Evolutionary conservation across 2,888 invertebrate species (phyloP), one percentile per base, ranked within the genome.

Genomic region (Acanthacorydalis orientalis): DNA sequence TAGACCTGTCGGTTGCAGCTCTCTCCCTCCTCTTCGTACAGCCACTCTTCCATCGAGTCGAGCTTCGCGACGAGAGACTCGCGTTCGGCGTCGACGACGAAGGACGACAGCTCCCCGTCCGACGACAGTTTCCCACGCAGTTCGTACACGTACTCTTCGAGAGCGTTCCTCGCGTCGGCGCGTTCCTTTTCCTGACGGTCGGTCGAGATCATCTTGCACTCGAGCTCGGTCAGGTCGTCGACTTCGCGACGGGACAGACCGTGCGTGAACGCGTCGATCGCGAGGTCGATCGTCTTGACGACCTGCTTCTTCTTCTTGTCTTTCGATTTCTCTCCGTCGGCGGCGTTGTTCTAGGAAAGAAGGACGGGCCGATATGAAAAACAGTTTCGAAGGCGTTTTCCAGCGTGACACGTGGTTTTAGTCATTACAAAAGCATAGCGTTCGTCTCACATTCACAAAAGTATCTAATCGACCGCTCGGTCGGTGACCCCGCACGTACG

Each of bases 131-230:
- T 92, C 50, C 88, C 85, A 48, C 98, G 77, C 65, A 96, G 75
- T 57, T 96, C 96, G 64, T 99, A 99, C 32, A 98, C 92, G 61
- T 93, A 98, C 67, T 98, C 98, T 65, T 98, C 98, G 1, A 99
- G 75, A 3, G 93, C 87, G 67, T 98, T 98, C 59, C 95, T 86
- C 1, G 92, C 91, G 65, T 97, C 96, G 6, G 89, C 83, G 44
- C 95, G 80, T 62, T 95, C 91, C 58, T 92, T 95, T 68, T 97
- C 97, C 61, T 87, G 83, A 51, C 80, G 77, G 64, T 98, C 97
- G 57, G 84, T 83, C 47, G 66, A 65, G 46, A 67, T 67, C 66
- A 67, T 67, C 56, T 66, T 64, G 51, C 59, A 64, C 56, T 67
- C 66, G 61, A 80, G 80, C 61, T 93, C 91, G 52, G 80, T 69